phyloP scores from a whole-genome alignment of 2,797 vertebrate species.

The Pempheris klunzingeri region DNA sequence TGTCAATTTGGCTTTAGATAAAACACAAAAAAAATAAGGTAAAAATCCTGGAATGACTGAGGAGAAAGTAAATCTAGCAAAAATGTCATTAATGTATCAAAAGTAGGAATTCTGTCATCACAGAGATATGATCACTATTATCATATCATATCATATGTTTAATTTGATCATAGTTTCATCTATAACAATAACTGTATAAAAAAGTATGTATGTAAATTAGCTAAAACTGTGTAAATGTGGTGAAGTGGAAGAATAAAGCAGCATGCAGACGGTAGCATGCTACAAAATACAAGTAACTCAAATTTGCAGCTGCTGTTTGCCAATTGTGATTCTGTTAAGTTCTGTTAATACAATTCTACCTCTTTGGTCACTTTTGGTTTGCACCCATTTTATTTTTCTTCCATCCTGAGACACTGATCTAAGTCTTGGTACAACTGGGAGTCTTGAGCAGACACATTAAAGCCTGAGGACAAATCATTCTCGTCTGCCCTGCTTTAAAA shows the following conservation, averaged over 20 bases:
- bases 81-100: neutral
- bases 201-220: neutral
- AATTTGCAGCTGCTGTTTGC: too few species aligned
- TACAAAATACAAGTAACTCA: neutral
- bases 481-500: neutral
- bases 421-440: neutral
- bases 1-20: neutral
- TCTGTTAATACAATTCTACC: neutral
- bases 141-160: neutral
- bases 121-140: too few species aligned
- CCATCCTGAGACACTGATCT: neutral
- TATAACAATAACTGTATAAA: too few species aligned
- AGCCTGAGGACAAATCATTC: neutral
- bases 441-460: slow-evolving; percentile 1
- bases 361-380: neutral
- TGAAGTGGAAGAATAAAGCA: neutral
- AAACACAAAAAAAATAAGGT: neutral
- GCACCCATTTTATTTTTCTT: neutral
- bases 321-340: neutral
- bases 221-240: neutral
- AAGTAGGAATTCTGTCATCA: neutral
- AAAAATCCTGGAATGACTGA: neutral
- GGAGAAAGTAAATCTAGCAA: neutral
- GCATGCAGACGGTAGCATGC: fast-evolving
- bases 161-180: too few species aligned